phyloP scores from a whole-genome alignment of 1,140 invertebrate species.

The Drosophila pseudoobscura region DNA sequence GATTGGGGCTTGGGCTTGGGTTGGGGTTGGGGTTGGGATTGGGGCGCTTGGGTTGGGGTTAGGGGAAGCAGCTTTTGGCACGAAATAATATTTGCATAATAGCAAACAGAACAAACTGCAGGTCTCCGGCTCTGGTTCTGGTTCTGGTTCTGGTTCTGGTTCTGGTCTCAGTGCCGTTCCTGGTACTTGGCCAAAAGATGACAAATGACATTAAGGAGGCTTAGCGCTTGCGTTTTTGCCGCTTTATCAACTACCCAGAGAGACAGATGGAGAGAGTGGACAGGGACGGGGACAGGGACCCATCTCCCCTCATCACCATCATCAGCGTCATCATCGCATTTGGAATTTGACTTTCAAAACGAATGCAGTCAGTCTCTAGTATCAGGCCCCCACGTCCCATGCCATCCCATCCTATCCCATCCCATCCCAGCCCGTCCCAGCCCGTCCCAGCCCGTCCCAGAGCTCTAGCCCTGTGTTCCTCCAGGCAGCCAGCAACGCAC shows the following conservation, averaged over 20 bases:
- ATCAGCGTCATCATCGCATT: conserved; percentile 31
- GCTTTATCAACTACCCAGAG: neutral
- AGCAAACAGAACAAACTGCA: conserved; percentile 64
- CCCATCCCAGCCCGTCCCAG: neutral
- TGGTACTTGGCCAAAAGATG: conserved; percentile 62
- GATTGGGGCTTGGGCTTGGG: too few species aligned
- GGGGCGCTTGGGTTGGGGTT: too few species aligned
- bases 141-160: neutral
- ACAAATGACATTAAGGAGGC: conserved; percentile 78
- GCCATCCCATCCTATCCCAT: too few species aligned
- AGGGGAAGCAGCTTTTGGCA: conserved; percentile 45
- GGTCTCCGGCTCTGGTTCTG: conserved; percentile 10
- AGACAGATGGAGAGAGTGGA: too few species aligned
- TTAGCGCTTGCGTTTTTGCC: conserved; percentile 57
- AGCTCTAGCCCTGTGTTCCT: neutral
- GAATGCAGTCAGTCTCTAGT: conserved; percentile 17
- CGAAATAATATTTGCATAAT: conserved; percentile 79
- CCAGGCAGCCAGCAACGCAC: conserved; percentile 14
- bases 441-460: neutral
- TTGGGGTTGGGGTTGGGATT: too few species aligned
- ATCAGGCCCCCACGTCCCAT: neutral
- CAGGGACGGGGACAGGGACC: too few species aligned
- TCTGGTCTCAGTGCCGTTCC: conserved; percentile 1
- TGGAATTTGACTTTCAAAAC: conserved; percentile 63
- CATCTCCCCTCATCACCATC: conserved; percentile 10